Conservation (phyloP, 2,888 invertebrate species). For the Euzetes globulus region DNA sequence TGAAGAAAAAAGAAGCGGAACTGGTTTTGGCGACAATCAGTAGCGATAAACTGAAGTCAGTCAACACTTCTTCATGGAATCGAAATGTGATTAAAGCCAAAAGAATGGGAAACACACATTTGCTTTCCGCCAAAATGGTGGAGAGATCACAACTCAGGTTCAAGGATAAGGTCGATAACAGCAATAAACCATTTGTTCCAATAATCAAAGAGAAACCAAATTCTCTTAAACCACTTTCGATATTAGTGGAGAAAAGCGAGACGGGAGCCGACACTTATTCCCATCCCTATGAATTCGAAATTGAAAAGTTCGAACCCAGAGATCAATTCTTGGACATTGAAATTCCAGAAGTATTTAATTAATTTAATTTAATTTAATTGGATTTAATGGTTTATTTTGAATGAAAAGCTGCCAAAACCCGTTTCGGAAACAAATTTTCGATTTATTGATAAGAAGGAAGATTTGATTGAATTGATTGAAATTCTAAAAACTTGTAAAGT, state of each 20-base stretch:
- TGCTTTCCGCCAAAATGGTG: slow-evolving; percentile 26
- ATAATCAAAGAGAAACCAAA: slow-evolving; percentile 79
- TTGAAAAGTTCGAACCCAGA: slow-evolving; percentile 62
- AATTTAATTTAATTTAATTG: not conserved
- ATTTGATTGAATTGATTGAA: slow-evolving; percentile 59
- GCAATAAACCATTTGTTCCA: slow-evolving; percentile 68
- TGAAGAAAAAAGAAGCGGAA: slow-evolving; percentile 46
- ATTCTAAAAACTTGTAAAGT: slow-evolving; percentile 62
- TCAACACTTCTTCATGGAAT: slow-evolving; percentile 47
- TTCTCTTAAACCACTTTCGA: slow-evolving; percentile 67
- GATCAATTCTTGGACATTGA: slow-evolving; percentile 51
- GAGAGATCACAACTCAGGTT: slow-evolving; percentile 71
- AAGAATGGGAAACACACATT: not conserved
- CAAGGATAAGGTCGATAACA: slow-evolving; percentile 75
- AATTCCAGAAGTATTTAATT: slow-evolving; percentile 44
- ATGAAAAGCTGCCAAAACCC: slow-evolving; percentile 46
- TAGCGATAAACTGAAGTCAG: slow-evolving; percentile 42
- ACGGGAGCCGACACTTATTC: slow-evolving; percentile 55
- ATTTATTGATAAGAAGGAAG: slow-evolving; percentile 59
- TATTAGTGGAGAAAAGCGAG: slow-evolving; percentile 62
- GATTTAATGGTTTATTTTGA: slow-evolving; percentile 43
- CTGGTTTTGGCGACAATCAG: slow-evolving; percentile 40
- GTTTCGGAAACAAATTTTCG: slow-evolving; percentile 60
- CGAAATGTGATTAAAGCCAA: slow-evolving; percentile 36
- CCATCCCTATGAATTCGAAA: slow-evolving; percentile 81